These are phyloP conservation scores for Kryptolebias ocellatus DNA, from an alignment of 2,797 vertebrate species.

Conservation along the genomic window DNA sequence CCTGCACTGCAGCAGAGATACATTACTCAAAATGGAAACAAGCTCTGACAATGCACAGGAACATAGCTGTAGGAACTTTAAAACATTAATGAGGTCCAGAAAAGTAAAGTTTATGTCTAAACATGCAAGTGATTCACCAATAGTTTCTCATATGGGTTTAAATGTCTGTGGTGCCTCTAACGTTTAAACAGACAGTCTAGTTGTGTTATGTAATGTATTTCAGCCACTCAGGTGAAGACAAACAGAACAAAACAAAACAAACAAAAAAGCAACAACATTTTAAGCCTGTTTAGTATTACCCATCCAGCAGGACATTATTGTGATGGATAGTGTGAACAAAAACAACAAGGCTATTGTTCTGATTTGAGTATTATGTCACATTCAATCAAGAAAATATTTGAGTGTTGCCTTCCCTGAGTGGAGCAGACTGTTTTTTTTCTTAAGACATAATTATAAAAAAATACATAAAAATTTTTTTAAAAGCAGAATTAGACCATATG, in stretches of 20 bases:
- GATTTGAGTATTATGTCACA: conserved; percentile 28
- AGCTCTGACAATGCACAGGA: conserved; percentile 27
- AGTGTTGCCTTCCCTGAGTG: conserved; percentile 12
- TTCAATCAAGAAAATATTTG: conserved; percentile 14
- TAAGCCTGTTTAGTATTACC: conserved; percentile 9
- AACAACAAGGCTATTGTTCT: conserved; percentile 27
- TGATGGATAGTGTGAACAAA: conserved; percentile 23
- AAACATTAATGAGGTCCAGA: conserved; percentile 41
- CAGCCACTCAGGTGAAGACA: conserved; percentile 14
- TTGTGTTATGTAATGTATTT: no score
- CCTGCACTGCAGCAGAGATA: conserved; percentile 62
- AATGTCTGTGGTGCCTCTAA: conserved; percentile 53
- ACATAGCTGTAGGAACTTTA: conserved; percentile 42
- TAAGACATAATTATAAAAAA: neutral
- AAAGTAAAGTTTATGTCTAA: conserved; percentile 37
- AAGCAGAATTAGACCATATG: neutral
- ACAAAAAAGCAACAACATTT: neutral
- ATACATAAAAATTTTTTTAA: neutral
- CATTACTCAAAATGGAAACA: conserved; percentile 45
- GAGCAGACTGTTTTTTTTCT: conserved; percentile 17
- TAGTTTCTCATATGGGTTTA: conserved; percentile 39
- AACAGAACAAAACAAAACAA: neutral
- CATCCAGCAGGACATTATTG: neutral
- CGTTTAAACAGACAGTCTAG: conserved; percentile 41
- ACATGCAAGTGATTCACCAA: conserved; percentile 32